Conservation (phyloP, 2,888 invertebrate species). For the Pimpla rufipes region DNA sequence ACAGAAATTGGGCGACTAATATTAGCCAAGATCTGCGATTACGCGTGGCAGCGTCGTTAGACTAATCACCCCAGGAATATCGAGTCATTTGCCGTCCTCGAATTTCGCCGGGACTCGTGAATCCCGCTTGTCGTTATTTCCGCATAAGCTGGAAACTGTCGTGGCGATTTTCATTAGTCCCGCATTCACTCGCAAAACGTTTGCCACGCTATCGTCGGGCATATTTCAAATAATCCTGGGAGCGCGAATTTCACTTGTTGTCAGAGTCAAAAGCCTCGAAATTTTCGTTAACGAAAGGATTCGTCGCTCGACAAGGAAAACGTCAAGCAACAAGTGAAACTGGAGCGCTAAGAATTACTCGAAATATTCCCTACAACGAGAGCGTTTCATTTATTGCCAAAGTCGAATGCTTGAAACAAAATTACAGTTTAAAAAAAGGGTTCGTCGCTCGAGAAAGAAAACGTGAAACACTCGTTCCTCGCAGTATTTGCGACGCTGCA, state of each 20-base stretch:
- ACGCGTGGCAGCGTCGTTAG: not conserved
- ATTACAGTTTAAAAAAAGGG: not conserved
- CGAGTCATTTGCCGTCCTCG: not conserved
- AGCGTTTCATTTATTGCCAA: too few species aligned
- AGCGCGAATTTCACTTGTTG: not conserved
- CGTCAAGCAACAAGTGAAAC: too few species aligned
- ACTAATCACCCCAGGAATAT: not conserved
- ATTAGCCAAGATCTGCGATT: conserved; percentile 22
- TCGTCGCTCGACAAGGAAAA: too few species aligned
- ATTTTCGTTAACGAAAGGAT: too few species aligned
- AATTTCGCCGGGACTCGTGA: not conserved
- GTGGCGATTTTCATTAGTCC: conserved; percentile 10
- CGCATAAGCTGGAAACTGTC: not conserved
- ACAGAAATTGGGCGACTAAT: conserved; percentile 24
- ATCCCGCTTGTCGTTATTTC: not conserved
- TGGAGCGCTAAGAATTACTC: too few species aligned
- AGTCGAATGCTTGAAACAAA: too few species aligned
- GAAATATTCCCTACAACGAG: too few species aligned
- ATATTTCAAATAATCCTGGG: not conserved
- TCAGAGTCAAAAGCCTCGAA: not conserved
- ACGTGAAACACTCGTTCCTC: not conserved
- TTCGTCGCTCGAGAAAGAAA: not conserved
- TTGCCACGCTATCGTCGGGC: not conserved
- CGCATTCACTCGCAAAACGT: not conserved
- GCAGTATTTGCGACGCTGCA: not conserved